Conservation (phyloP, 37 sponge, comb jelly and placozoan genomes). For the Chondrosia reniformis region DNA sequence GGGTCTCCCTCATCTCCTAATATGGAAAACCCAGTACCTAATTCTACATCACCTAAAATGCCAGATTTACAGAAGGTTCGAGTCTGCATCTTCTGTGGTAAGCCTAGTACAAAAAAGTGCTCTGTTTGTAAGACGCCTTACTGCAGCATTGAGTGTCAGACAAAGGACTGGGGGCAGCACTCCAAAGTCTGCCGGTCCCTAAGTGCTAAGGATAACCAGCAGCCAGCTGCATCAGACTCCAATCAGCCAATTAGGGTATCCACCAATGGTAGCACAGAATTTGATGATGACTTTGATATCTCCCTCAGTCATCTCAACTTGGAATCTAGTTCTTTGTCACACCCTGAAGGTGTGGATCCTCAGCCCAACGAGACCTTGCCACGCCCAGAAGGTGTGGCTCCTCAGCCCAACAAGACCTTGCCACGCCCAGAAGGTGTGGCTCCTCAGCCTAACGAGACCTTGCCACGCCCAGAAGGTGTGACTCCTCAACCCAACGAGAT, state of each 20-base stretch:
- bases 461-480: too few relatives aligned
- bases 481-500: neutral
- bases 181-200: conserved; percentile 14
- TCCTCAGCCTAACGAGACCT: too few relatives aligned
- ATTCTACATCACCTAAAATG: neutral
- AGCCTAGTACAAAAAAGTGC: conserved; percentile 27
- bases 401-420: too few relatives aligned
- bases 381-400: neutral
- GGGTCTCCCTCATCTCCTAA: neutral
- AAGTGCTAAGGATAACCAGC: neutral
- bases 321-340: neutral
- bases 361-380: neutral
- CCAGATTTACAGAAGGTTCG: neutral
- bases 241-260: neutral
- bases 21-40: neutral
- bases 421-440: neutral
- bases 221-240: neutral
- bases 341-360: neutral
- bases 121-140: conserved; percentile 52
- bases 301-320: neutral
- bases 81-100: conserved; percentile 33
- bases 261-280: neutral
- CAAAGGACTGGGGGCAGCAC: conserved; percentile 55
- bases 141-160: conserved; percentile 57
- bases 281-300: neutral